These are phyloP conservation scores for Himalopsyche tibetana DNA, from an alignment of 2,888 invertebrate species.

Conservation along the genomic window DNA sequence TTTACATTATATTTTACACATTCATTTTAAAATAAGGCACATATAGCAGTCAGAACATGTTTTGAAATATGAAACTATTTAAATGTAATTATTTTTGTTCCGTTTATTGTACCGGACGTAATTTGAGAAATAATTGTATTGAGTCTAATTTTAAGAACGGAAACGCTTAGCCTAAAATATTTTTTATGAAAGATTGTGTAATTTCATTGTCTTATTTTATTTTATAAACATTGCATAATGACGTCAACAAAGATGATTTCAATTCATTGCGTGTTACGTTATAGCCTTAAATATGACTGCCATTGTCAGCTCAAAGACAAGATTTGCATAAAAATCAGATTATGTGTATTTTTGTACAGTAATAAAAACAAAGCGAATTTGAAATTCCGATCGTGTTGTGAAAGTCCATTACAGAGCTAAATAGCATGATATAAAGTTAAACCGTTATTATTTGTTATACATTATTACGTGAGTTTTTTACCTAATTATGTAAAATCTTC, in stretches of 20 bases:
- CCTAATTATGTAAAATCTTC: too few relatives aligned
- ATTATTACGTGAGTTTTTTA: background rate
- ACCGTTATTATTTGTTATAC: background rate
- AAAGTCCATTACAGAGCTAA: background rate
- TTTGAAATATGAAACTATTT: too few relatives aligned
- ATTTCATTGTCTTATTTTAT: background rate
- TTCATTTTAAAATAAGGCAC: too few relatives aligned
- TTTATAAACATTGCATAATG: background rate
- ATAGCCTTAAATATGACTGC: background rate
- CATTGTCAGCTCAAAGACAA: background rate
- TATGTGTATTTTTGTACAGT: constrained; percentile 1
- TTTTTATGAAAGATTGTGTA: background rate
- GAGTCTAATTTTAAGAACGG: too few relatives aligned
- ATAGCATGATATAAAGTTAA: background rate
- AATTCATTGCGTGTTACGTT: constrained; percentile 2
- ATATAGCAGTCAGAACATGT: too few relatives aligned
- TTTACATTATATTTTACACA: too few relatives aligned
- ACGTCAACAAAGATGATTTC: background rate
- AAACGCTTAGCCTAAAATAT: background rate
- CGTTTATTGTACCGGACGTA: too few relatives aligned
- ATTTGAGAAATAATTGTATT: too few relatives aligned
- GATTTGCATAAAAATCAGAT: constrained; percentile 15
- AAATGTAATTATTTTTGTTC: too few relatives aligned
- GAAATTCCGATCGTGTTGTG: background rate
- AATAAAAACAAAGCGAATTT: constrained; percentile 3